Evolutionary conservation across 2,797 vertebrate genomes (phyloP).

Genomic region (Forpus xanthops): DNA sequence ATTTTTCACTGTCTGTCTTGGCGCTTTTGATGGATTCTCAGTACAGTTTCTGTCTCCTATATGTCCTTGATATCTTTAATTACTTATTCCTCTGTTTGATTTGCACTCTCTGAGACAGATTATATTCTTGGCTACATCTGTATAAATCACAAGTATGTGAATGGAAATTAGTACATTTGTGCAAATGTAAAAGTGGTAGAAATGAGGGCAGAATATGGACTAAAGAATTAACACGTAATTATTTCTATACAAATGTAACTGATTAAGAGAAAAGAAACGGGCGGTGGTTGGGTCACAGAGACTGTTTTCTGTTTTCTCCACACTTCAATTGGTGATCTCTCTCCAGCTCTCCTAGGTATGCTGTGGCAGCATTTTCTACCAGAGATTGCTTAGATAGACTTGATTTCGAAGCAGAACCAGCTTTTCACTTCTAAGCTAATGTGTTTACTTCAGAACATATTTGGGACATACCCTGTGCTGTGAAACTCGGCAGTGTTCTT

Average conservation of each 20-base stretch:
- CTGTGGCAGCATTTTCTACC: not conserved
- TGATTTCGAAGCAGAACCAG: not conserved
- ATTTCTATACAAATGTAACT: not conserved
- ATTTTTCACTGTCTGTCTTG: constrained; percentile 27
- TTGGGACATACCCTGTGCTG: not conserved
- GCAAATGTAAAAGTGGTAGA: not conserved
- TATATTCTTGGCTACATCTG: not conserved
- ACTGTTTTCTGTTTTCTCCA: not conserved
- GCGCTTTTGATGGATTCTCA: constrained; percentile 33
- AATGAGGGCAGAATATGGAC: not conserved
- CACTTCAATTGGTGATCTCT: not conserved
- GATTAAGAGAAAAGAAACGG: not conserved
- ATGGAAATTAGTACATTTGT: not conserved
- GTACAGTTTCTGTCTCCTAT: not conserved
- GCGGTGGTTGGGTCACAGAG: not conserved
- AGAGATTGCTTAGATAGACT: not conserved
- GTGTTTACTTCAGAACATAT: not conserved
- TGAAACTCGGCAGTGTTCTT: not conserved
- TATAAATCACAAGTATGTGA: not conserved
- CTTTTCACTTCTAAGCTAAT: not conserved
- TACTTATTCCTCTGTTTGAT: constrained; percentile 39
- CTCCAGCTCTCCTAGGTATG: not conserved
- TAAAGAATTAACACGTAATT: not conserved
- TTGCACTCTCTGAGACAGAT: not conserved
- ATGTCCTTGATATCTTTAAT: constrained; percentile 52